Base-by-base conservation (phyloP, 1,140 invertebrate genomes). In the Brachionus koreanus region DNA sequence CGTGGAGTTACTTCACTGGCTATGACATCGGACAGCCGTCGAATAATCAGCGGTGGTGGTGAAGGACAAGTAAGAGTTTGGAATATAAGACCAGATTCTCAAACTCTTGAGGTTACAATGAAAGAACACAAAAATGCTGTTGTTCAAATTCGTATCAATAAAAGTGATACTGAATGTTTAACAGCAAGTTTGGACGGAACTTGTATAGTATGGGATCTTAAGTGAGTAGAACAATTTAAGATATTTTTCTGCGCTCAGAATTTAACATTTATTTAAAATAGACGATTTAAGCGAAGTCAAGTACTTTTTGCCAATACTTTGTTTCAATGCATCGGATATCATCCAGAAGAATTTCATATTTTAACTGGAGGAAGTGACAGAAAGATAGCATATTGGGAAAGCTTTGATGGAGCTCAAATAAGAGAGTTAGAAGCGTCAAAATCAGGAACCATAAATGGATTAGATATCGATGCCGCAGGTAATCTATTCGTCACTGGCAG, bases 81-180 rank as follows among this genome's bases (percentile, higher is more conserved):
- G 83, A 35, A 74, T 9, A 57, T 82, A 23, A 72, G 65, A 63
- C 42, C 42, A 12, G 42, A 82, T 43, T 39, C 65, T 6, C 82
- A 72, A 16, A 49, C 46, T 10, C 84, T 88, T 9, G 42, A 85
- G 37, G 85, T 85, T 19, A 85, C 93, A 5, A 90, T 96, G 76
- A 95, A 95, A 87, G 94, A 96, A 86, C 95, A 97, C 87, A 94
- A 93, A 85, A 93, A 93, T 37, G 92, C 93, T 13, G 92, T 97
- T 29, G 93, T 94, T 0, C 92, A 92, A 10, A 91, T 97, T 83
- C 91, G 93, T 63, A 91, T 96, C 61, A 92, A 92, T 37, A 90
- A 90, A 16, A 91, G 92, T 84, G 91, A 94, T 85, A 91, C 90
- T 1, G 92, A 94, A 87, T 93, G 94, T 1, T 92, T 95, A 0